Evolutionary conservation across 2,113 vertebrate genomes (phyloP).

Genomic region (Urocynchramus pylzowi): DNA sequence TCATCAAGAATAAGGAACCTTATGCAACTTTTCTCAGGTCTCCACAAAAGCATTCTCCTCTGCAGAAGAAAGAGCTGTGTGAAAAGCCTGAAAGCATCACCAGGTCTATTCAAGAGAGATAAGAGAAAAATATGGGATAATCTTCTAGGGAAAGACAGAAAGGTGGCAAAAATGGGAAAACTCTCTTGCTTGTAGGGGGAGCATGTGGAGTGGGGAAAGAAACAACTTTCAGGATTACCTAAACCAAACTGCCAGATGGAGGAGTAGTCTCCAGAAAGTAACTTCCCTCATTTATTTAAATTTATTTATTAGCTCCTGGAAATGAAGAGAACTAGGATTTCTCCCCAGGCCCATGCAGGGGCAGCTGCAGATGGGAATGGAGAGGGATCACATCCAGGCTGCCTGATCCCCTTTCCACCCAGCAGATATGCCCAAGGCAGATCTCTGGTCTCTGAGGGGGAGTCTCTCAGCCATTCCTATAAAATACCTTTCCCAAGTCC

Average conservation of each 20-base stretch:
- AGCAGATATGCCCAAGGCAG: fast-evolving
- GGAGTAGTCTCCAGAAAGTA: background rate
- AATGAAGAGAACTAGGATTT: background rate
- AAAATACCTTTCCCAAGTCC: background rate
- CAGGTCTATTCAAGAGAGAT: background rate
- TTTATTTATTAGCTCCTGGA: background rate
- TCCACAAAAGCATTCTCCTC: background rate
- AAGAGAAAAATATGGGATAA: background rate
- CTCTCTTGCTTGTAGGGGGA: background rate
- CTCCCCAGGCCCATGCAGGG: background rate
- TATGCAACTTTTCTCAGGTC: background rate
- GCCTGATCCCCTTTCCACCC: background rate
- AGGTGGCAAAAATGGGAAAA: background rate
- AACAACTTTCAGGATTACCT: background rate
- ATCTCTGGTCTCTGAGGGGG: background rate
- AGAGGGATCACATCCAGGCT: background rate
- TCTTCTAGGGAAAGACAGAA: background rate
- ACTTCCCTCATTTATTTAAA: background rate
- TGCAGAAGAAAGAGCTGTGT: background rate
- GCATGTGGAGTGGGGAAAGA: background rate
- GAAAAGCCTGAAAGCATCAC: background rate
- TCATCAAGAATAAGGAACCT: background rate
- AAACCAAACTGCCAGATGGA: background rate
- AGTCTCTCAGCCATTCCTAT: background rate
- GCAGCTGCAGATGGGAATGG: background rate